These are phyloP conservation scores for Delichon dasypus DNA, from an alignment of 2,797 vertebrate species.

Conservation along the genomic window DNA sequence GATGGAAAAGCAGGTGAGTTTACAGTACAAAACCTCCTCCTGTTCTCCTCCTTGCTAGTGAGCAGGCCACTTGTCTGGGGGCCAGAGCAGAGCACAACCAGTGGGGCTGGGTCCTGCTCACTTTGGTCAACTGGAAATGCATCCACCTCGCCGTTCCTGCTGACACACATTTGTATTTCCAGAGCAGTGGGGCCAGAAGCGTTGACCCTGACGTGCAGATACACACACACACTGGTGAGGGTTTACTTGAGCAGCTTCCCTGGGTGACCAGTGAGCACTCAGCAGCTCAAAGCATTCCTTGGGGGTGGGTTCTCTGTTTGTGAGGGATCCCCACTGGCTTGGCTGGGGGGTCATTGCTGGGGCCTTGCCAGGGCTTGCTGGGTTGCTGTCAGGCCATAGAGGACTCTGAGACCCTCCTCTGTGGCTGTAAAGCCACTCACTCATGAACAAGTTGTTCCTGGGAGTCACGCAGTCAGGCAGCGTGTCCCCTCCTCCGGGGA, in stretches of 20 bases:
- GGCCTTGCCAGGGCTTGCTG: not conserved
- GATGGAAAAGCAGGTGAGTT: not conserved
- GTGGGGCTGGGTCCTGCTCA: fast-evolving
- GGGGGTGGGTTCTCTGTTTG: not conserved
- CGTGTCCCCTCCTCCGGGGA: not conserved
- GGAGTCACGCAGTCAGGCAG: not conserved
- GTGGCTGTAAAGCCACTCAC: not conserved
- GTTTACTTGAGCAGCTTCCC: not conserved
- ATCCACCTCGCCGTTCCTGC: not conserved
- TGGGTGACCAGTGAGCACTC: not conserved
- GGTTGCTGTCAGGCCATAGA: fast-evolving
- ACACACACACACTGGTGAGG: not conserved
- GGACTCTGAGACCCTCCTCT: not conserved
- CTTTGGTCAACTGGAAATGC: not conserved
- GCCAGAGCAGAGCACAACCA: not conserved
- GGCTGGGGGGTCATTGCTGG: not conserved
- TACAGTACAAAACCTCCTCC: not conserved
- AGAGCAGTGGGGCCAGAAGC: not conserved
- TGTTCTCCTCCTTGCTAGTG: not conserved
- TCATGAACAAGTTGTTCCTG: not conserved
- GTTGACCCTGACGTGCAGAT: not conserved
- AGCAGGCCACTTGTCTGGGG: fast-evolving
- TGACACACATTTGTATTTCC: not conserved
- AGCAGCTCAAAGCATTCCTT: not conserved
- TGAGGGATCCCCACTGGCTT: fast-evolving